Percentiles rank a stretch among this genome's conserved stretches.
These are phyloP conservation scores for Prosopocoilus inquinatus DNA, from an alignment of 2,888 invertebrate genomes.

Conservation along the genomic window DNA sequence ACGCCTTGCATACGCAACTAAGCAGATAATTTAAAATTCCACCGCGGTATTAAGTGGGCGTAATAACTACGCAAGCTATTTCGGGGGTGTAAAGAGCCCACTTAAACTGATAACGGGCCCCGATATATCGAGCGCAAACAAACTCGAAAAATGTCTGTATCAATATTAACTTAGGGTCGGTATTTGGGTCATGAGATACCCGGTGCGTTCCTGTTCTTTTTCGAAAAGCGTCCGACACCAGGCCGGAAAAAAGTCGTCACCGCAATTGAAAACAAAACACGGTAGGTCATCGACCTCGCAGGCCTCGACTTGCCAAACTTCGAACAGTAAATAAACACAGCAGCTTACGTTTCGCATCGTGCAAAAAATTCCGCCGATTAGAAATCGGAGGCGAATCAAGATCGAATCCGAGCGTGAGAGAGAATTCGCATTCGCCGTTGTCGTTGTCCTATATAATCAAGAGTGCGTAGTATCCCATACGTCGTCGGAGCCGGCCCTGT, in stretches of 20 bases:
- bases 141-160: not conserved
- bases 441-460: conserved; percentile 12
- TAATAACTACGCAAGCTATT: too few species aligned
- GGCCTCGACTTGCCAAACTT: not conserved
- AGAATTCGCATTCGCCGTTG: conserved; percentile 3
- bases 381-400: conserved; percentile 2
- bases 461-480: conserved; percentile 13
- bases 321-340: conserved; percentile 1
- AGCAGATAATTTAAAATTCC: not conserved
- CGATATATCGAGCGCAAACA: not conserved
- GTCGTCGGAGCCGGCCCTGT: conserved; percentile 14
- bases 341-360: not conserved
- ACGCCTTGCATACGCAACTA: not conserved
- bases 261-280: conserved; percentile 8
- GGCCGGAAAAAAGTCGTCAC: not conserved
- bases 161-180: conserved; percentile 11
- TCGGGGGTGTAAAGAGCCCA: too few species aligned
- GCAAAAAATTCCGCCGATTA: not conserved
- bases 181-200: conserved; percentile 7
- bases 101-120: not conserved
- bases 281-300: conserved; percentile 3
- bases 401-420: not conserved
- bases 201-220: not conserved
- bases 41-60: too few species aligned
- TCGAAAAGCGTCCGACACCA: not conserved